These are phyloP conservation scores for Brachionus rubens DNA, from an alignment of 1,140 invertebrate genomes.

Conservation along the genomic window DNA sequence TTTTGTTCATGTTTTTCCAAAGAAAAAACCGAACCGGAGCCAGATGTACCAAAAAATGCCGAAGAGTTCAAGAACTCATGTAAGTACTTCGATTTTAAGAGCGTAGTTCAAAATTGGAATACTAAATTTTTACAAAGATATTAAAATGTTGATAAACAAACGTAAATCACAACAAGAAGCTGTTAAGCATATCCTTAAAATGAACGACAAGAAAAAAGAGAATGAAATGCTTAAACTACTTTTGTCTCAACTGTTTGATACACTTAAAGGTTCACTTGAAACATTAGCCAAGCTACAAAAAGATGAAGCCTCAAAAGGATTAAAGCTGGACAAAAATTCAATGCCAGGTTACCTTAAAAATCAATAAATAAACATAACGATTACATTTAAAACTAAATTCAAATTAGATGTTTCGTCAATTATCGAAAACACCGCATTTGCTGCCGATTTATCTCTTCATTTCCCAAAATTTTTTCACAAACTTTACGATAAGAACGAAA, in stretches of 20 bases:
- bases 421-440: constrained; percentile 25
- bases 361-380: not conserved
- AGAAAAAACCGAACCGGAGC: not conserved
- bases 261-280: not conserved
- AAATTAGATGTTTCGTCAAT: not conserved
- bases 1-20: not conserved
- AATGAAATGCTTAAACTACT: constrained; percentile 16
- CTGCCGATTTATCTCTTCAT: constrained; percentile 11
- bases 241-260: constrained; percentile 1
- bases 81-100: not conserved
- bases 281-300: constrained; percentile 1
- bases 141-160: constrained; percentile 5
- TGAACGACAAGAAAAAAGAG: not conserved
- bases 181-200: not conserved
- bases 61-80: not conserved
- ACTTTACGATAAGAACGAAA: constrained; percentile 26
- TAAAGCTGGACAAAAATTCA: not conserved
- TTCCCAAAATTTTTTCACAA: constrained; percentile 34
- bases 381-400: not conserved
- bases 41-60: not conserved
- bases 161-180: constrained; percentile 24
- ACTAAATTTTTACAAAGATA: not conserved
- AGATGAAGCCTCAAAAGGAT: not conserved
- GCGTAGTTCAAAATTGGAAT: not conserved
- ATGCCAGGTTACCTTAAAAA: not conserved